Base-by-base conservation (phyloP, 2,888 invertebrate species). In the Adelognathus sp. region DNA sequence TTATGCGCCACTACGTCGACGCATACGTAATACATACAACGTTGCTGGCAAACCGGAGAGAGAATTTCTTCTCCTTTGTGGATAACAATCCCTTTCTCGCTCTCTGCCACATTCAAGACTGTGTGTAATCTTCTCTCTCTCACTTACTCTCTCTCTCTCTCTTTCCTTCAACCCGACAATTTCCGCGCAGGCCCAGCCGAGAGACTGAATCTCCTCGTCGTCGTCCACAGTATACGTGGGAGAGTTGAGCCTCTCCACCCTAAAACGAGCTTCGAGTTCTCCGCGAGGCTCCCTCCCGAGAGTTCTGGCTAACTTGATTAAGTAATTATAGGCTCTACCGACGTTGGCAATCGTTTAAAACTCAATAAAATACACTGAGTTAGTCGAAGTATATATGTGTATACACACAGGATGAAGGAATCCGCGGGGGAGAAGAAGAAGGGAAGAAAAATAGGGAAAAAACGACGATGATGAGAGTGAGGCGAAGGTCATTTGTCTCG, bases 271-370 rank as follows among this genome's bases (percentile, higher is more conserved):
- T 31, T 4, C 14, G 39, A 18, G 31, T 56, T 18, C 9, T 60
- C 44, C 16, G 39, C 27, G 52, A 33, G 18, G 36, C 27, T 27
- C 11, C 24, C 69, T 64, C 64, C 69, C 69, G 46, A 78, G 73
- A 73, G 69, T 69, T 44, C 63, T 69, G 39, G 63, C 63, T 78
- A 78, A 78, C 73, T 78, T 58, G n/a, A 78, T 78, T 73, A 78
- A 78, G 73, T 73, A 69, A 31, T 31, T 58, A 33, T 58, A 33
- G 33, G 69, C 36, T 63, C 39, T 63, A 52, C 63, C 63, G 39
- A 39, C 50, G 63, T 67, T 52, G 63, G 63, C 33, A 63, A 72
- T 63, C 67, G 63, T 67, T 73, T 69, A 44, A 73, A 77, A 77
- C 67, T 77, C 63, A 9, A 61, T 63, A 69, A 67, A 73, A 60